These are phyloP conservation scores for Hypena proboscidalis DNA, from an alignment of 2,888 invertebrate genomes.

Conservation along the genomic window DNA sequence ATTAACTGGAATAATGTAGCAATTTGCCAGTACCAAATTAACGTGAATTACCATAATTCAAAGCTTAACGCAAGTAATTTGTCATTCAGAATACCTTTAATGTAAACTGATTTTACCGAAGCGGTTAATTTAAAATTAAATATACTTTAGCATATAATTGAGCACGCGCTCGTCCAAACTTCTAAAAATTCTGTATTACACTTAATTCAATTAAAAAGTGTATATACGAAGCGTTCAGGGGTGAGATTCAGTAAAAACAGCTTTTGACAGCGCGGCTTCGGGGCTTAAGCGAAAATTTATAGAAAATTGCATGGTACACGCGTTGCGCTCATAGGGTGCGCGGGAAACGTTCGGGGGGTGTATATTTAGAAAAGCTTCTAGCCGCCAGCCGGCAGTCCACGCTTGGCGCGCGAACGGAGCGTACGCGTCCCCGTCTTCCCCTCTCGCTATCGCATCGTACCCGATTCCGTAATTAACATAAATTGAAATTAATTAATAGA, in stretches of 20 bases:
- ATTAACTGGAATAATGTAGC: slow-evolving; percentile 37
- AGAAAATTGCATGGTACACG: slow-evolving; percentile 82
- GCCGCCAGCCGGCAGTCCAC: slow-evolving; percentile 70
- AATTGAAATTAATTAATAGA: slow-evolving; percentile 65
- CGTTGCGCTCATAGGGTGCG: slow-evolving; percentile 74
- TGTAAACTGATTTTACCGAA: slow-evolving; percentile 17
- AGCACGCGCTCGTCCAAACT: slow-evolving; percentile 16
- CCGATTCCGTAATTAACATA: slow-evolving; percentile 71
- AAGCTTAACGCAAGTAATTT: slow-evolving; percentile 34
- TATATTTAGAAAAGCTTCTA: slow-evolving; percentile 79
- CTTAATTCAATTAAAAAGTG: slow-evolving; percentile 76
- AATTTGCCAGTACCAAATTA: slow-evolving; percentile 38
- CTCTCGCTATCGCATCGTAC: slow-evolving; percentile 53
- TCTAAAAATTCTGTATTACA: slow-evolving; percentile 52
- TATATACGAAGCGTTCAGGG: slow-evolving; percentile 58
- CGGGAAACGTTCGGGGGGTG: slow-evolving; percentile 74
- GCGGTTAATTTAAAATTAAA: slow-evolving; percentile 12
- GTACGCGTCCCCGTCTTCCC: slow-evolving; percentile 59
- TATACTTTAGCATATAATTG: no score
- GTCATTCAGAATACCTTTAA: slow-evolving; percentile 29
- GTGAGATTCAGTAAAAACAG: slow-evolving; percentile 72
- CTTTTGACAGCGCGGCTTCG: slow-evolving; percentile 81
- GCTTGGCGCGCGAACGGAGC: slow-evolving; percentile 63
- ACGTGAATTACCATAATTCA: slow-evolving; percentile 35
- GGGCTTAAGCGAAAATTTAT: slow-evolving; percentile 83